phyloP scores from a whole-genome alignment of 2,888 invertebrate genomes.

The Agrotis clavis region DNA sequence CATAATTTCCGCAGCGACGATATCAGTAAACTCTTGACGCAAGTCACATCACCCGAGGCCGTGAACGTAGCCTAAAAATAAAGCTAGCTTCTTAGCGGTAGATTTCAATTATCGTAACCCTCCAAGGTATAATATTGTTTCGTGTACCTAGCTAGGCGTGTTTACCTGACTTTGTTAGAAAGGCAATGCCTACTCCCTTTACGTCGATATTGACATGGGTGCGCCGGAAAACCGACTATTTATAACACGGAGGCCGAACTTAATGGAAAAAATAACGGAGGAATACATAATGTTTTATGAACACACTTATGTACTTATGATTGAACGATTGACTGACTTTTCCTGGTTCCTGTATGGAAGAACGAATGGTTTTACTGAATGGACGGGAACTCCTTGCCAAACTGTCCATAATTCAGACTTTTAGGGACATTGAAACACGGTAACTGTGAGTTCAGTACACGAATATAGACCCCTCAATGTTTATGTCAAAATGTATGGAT shows the following conservation, averaged over 20 bases:
- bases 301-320: constrained; percentile 42
- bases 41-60: neutral
- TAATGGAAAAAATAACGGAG: constrained; percentile 60
- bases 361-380: constrained; percentile 6
- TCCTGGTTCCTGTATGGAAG: neutral
- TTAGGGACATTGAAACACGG: neutral
- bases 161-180: constrained; percentile 62
- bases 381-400: neutral
- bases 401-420: neutral
- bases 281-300: constrained; percentile 51
- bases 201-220: constrained; percentile 76
- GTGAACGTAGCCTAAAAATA: constrained; percentile 8
- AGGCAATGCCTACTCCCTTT: constrained; percentile 56
- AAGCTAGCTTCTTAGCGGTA: constrained; percentile 40
- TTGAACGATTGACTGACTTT: constrained; percentile 33
- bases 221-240: constrained; percentile 68
- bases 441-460: too few relatives aligned
- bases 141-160: constrained; percentile 53
- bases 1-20: neutral
- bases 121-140: constrained; percentile 55
- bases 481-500: too few relatives aligned
- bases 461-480: too few relatives aligned
- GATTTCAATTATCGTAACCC: constrained; percentile 63
- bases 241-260: constrained; percentile 60
- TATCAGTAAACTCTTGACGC: neutral